Conservation (phyloP, 2,113 vertebrate species). For the Oxyruncus cristatus region DNA sequence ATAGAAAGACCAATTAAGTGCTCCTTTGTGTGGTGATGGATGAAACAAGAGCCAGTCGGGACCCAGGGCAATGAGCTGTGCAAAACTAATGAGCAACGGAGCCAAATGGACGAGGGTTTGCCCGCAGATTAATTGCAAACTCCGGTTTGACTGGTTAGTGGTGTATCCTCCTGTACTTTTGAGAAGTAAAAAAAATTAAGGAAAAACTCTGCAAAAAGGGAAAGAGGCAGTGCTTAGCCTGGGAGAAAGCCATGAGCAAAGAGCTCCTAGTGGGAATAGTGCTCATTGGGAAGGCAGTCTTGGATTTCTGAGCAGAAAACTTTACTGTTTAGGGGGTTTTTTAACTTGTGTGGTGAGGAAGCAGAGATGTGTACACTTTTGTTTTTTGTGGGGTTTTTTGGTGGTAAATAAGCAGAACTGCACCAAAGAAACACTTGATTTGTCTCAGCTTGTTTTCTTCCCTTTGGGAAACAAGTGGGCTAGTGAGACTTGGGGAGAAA, state of each 20-base stretch:
- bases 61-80: background rate
- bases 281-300: background rate
- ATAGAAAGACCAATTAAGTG: conserved; percentile 42
- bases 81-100: background rate
- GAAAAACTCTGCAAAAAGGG: background rate
- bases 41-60: background rate
- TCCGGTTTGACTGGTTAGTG: background rate
- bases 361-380: accelerated
- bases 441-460: background rate
- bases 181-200: background rate
- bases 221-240: background rate
- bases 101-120: background rate
- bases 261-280: background rate
- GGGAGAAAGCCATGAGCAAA: background rate
- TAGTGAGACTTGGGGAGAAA: background rate
- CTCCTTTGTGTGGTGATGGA: conserved; percentile 27
- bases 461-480: background rate
- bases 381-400: accelerated
- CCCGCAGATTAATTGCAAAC: background rate
- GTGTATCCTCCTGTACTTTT: background rate
- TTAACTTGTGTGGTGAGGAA: background rate
- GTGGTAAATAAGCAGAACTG: background rate
- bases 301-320: background rate
- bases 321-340: background rate
- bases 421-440: background rate